Base-by-base conservation (phyloP, 2,888 invertebrate species). In the Corythucha ciliata region DNA sequence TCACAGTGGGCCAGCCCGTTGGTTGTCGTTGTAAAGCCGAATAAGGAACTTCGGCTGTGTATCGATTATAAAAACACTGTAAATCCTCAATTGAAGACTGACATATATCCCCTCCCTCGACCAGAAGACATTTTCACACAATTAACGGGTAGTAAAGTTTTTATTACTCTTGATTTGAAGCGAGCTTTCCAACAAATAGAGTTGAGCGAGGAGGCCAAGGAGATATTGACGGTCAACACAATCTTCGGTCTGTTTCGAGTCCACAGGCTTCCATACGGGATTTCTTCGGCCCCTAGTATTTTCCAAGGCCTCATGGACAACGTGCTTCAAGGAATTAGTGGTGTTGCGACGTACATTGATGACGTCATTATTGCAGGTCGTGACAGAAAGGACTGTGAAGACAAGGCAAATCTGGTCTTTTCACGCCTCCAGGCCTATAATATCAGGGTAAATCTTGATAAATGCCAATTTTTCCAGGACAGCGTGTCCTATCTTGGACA, bases 61-160 rank as follows among this genome's bases (percentile, higher is more conserved):
- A 26, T 22, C 4, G 41, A 41, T 24, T 24, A 25, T 24, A 22
- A 41, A 25, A 14, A n/a, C 18, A 41, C 52, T 8, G 7, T 54
- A 12, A 54, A 54, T 36, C 22, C 44, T 16, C 7, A 18, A 14
- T 10, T 54, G 20, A 27, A 53, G 16, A 21, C 37, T 2, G 54
- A 54, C 2, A 37, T 53, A 22, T 54, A 54, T 24, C 52, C 54
- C 10, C 18, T 54, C 16, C 52, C 52, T n/a, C 22, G 18, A n/a
- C 18, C 36, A 20, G 51, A 54, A 6, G 52, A 54, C 29, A 40
- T 54, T 25, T 47, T 46, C 6, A 24, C 18, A 1, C 33, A 32
- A n/a, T 39, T 54, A 21, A 20, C 26, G 10, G 47, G 47, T 6
- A 39, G 27, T 22, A 46, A 39, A 27, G 10, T 39, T 7, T 54